Percentiles rank a stretch among this genome's conserved stretches.
Evolutionary conservation across 2,888 invertebrate genomes (phyloP).

Genomic region (Scaptomyza parva): DNA sequence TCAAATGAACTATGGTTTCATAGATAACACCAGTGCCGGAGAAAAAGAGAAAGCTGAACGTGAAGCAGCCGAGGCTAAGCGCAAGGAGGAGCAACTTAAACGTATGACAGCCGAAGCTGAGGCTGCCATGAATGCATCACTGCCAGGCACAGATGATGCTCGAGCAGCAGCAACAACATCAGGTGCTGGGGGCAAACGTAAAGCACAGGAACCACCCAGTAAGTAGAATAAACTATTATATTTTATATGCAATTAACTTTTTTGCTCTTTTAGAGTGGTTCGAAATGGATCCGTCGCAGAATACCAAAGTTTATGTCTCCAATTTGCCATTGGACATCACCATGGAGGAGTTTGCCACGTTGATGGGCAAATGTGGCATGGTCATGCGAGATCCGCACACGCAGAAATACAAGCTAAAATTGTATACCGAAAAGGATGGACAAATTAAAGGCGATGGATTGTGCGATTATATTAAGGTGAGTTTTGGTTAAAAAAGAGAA

Average conservation of each 20-base stretch:
- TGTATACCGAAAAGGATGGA: slow-evolving; percentile 93
- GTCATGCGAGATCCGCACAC: slow-evolving; percentile 94
- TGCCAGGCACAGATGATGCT: slow-evolving; percentile 5
- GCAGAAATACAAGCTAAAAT: slow-evolving; percentile 94
- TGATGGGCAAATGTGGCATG: slow-evolving; percentile 98
- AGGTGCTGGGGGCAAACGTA: slow-evolving; percentile 83
- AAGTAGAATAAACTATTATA: slow-evolving; percentile 40
- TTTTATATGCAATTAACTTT: not conserved
- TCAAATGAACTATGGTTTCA: slow-evolving; percentile 97
- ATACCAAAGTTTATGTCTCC: slow-evolving; percentile 98
- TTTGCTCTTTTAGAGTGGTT: slow-evolving; percentile 92
- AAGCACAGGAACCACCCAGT: slow-evolving; percentile 86
- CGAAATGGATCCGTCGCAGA: slow-evolving; percentile 93
- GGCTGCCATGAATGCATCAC: slow-evolving; percentile 62
- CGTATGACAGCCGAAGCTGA: slow-evolving; percentile 78
- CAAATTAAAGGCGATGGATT: slow-evolving; percentile 98
- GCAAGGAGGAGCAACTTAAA: slow-evolving; percentile 71
- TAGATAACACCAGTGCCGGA: slow-evolving; percentile 86
- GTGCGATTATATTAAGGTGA: slow-evolving; percentile 97
- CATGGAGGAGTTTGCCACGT: slow-evolving; percentile 94
- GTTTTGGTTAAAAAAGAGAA: slow-evolving; percentile 49
- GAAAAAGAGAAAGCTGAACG: slow-evolving; percentile 67
- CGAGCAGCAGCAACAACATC: slow-evolving; percentile 14
- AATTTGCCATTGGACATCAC: slow-evolving; percentile 95
- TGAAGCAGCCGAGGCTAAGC: slow-evolving; percentile 62